Evolutionary conservation across 1,140 invertebrate genomes (phyloP).

Genomic region (Brachionus paranguensis): DNA sequence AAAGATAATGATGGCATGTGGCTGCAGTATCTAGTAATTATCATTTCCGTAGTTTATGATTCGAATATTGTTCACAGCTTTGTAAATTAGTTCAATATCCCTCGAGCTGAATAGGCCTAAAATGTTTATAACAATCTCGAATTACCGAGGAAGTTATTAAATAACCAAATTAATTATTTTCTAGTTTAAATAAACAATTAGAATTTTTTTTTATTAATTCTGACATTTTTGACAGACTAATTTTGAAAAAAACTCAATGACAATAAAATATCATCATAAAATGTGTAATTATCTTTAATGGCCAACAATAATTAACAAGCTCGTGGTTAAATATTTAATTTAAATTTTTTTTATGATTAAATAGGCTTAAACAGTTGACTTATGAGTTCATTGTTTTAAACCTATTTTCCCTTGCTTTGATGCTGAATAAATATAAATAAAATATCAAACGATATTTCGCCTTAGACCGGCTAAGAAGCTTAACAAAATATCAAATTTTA

Average conservation of each 20-base stretch:
- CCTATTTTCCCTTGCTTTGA: conserved; percentile 4
- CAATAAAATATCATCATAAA: conserved; percentile 2
- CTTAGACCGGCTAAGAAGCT: neutral
- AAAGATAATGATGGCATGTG: conserved; percentile 1
- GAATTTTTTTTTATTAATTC: neutral
- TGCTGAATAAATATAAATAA: neutral
- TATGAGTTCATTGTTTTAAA: conserved; percentile 4
- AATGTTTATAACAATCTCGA: neutral
- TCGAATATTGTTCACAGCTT: conserved; percentile 24
- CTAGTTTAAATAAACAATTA: neutral
- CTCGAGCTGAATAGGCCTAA: neutral
- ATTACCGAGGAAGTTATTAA: neutral
- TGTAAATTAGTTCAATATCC: neutral
- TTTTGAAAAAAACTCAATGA: neutral
- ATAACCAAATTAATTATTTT: neutral
- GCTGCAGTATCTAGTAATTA: neutral
- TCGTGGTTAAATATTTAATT: neutral
- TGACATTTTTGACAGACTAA: conserved; percentile 24
- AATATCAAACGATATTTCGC: neutral
- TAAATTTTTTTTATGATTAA: neutral
- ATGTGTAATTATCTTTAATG: conserved; percentile 10
- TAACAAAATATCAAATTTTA: neutral
- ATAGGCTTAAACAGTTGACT: neutral
- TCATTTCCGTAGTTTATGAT: conserved; percentile 13
- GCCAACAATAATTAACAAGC: neutral